Conservation (phyloP, 2,113 vertebrate species). For the Lipophrys pholis region DNA sequence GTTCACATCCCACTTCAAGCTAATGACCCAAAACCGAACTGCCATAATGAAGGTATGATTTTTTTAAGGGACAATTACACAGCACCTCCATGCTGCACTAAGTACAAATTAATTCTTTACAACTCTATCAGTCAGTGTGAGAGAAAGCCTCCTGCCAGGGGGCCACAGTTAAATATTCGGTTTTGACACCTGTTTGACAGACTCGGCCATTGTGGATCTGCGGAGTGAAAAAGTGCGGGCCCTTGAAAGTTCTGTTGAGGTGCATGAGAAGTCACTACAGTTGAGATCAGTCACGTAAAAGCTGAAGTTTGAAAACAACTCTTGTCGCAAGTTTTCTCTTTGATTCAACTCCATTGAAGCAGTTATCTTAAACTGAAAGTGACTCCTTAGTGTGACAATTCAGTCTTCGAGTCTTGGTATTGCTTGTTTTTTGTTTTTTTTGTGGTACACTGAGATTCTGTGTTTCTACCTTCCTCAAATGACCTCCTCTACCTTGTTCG, state of each 20-base stretch:
- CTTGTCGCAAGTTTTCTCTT: not conserved
- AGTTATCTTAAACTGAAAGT: not conserved
- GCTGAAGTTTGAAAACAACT: too few relatives aligned
- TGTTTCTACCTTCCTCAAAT: constrained; percentile 14
- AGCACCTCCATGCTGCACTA: constrained; percentile 39
- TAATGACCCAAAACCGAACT: constrained; percentile 23
- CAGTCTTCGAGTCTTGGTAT: constrained; percentile 1
- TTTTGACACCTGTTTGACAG: constrained; percentile 39
- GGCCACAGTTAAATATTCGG: not conserved
- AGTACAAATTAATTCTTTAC: constrained; percentile 51
- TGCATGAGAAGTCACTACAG: constrained; percentile 9
- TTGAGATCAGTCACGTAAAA: not conserved
- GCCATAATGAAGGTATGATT: constrained; percentile 36
- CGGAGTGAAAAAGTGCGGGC: not conserved
- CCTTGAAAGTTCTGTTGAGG: constrained; percentile 10
- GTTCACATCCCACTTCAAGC: not conserved
- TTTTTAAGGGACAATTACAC: constrained; percentile 46
- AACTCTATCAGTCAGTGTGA: constrained; percentile 33
- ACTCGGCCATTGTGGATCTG: constrained; percentile 5
- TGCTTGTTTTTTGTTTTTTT: not conserved
- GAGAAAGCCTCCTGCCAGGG: constrained; percentile 28
- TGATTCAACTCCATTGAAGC: not conserved
- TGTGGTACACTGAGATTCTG: constrained; percentile 19
- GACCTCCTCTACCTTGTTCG: constrained; percentile 33
- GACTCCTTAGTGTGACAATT: not conserved